A percentile compares a stretch with the other conserved stretches of the same genome.
phyloP scores from a whole-genome alignment of 2,113 vertebrate species.

The Sturnira hondurensis region DNA sequence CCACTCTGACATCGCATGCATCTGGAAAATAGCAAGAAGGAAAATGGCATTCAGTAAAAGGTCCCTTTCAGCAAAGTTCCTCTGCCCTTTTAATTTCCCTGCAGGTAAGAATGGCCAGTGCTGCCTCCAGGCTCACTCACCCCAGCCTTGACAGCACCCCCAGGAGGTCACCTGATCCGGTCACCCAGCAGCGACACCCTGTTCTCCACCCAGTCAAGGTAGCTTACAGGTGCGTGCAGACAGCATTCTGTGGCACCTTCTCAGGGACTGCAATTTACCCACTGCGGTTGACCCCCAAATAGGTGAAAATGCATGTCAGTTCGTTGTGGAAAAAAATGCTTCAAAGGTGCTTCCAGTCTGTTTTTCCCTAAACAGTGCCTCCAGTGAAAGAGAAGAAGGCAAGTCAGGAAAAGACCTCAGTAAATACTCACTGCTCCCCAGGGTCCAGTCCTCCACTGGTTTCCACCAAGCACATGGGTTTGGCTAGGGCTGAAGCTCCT shows the following conservation, averaged over 20 bases:
- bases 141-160: background rate
- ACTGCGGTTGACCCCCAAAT: background rate
- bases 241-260: background rate
- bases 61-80: background rate
- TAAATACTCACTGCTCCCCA: constrained; percentile 95
- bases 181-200: background rate
- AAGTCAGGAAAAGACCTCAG: background rate
- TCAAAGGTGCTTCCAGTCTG: fast-evolving
- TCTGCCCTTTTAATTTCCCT: background rate
- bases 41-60: background rate
- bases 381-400: background rate
- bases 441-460: constrained; percentile 96
- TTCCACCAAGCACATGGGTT: constrained; percentile 81
- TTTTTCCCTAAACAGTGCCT: background rate
- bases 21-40: background rate
- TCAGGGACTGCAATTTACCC: background rate
- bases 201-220: background rate
- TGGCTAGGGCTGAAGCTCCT: constrained; percentile 77
- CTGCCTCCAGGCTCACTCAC: too few relatives aligned
- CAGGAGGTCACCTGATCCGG: background rate
- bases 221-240: background rate
- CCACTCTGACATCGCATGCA: background rate
- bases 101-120: background rate
- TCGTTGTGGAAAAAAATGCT: background rate
- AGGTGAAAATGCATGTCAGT: background rate